Conservation (phyloP, 2,888 invertebrate genomes). For the Phalera bucephala region DNA sequence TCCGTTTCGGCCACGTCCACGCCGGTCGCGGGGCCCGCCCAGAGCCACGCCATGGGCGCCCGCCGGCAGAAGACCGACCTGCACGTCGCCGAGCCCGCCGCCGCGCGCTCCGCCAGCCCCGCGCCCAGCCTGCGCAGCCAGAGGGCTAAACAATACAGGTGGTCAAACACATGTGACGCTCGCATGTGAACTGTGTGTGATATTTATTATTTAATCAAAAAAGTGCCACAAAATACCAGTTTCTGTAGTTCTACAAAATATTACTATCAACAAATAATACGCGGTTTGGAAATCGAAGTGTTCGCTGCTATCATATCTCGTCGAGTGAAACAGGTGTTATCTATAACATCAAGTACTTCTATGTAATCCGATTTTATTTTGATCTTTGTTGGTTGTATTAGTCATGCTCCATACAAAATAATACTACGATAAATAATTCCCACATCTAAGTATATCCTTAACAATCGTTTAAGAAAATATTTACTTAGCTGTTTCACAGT, state of each 20-base stretch:
- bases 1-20: conserved; percentile 51
- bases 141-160: conserved; percentile 79
- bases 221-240: conserved; percentile 28
- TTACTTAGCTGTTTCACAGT: background rate
- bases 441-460: too few relatives aligned
- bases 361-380: conserved; percentile 4
- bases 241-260: conserved; percentile 9
- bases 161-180: conserved; percentile 28
- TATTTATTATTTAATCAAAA: conserved; percentile 25
- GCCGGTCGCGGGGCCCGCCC: conserved; percentile 32
- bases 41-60: conserved; percentile 66
- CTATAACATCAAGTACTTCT: conserved; percentile 30
- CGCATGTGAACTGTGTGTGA: conserved; percentile 34
- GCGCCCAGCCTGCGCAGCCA: conserved; percentile 82
- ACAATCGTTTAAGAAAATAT: background rate
- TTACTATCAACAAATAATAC: conserved; percentile 11
- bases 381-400: background rate
- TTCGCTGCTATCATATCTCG: conserved; percentile 33
- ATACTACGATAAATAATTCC: too few relatives aligned
- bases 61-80: conserved; percentile 82
- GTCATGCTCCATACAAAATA: background rate
- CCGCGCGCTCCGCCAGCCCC: conserved; percentile 66
- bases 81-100: conserved; percentile 69
- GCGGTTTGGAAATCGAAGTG: conserved; percentile 20
- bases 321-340: conserved; percentile 27